A percentile compares a stretch with the other conserved stretches of the same genome.
These are phyloP conservation scores for Andrena haemorrhoa DNA, from an alignment of 2,888 invertebrate species.

Conservation along the genomic window DNA sequence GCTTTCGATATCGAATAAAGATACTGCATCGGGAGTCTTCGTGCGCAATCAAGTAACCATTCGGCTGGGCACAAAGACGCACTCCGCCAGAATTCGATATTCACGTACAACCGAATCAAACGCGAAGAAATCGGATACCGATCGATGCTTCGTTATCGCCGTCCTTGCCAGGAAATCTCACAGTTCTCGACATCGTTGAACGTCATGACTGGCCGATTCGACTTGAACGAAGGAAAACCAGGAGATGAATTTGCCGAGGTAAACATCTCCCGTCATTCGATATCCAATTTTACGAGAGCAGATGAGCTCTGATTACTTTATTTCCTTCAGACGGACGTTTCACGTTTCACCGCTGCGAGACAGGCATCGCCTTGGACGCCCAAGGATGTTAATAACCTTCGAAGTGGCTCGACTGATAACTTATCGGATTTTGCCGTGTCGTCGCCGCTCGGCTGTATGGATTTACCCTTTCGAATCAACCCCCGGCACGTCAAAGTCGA, in stretches of 20 bases:
- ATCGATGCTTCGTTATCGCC: too few relatives aligned
- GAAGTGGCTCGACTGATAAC: constrained; percentile 4
- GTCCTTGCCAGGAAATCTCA: too few relatives aligned
- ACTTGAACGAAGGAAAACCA: too few relatives aligned
- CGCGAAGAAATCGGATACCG: too few relatives aligned
- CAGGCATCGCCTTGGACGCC: neutral
- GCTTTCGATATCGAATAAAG: neutral
- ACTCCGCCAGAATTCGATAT: too few relatives aligned
- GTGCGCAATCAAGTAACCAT: neutral
- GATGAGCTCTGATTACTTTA: neutral
- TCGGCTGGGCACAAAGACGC: too few relatives aligned
- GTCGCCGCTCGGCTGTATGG: constrained; percentile 27
- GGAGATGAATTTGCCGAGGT: neutral
- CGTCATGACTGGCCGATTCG: neutral
- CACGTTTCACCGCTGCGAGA: neutral
- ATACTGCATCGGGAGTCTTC: neutral
- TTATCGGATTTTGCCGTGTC: constrained; percentile 37
- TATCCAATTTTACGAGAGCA: neutral
- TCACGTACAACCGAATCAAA: too few relatives aligned
- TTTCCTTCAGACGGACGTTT: neutral
- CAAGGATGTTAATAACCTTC: constrained; percentile 32
- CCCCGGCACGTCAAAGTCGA: constrained; percentile 60
- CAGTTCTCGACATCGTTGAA: too few relatives aligned
- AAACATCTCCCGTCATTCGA: neutral
- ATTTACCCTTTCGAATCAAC: constrained; percentile 59